These are phyloP conservation scores for Arizona elegans DNA, from an alignment of 2,113 vertebrate species.

Conservation along the genomic window DNA sequence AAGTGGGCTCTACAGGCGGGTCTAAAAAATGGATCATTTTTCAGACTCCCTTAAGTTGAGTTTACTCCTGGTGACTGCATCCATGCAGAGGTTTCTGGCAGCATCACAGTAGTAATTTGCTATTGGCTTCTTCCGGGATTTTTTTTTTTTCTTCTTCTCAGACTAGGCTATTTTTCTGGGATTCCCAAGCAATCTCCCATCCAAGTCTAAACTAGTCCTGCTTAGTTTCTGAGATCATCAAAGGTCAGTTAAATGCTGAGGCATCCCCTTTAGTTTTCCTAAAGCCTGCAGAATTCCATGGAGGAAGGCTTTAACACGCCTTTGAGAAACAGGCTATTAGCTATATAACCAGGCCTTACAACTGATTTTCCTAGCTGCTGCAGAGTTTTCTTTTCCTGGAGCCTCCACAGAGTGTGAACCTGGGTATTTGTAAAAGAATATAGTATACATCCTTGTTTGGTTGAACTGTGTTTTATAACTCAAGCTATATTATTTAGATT, in stretches of 20 bases:
- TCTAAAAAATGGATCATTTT: neutral
- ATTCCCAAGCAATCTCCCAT: neutral
- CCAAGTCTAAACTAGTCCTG: neutral
- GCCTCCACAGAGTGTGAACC: neutral
- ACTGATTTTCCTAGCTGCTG: neutral
- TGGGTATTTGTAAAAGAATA: neutral
- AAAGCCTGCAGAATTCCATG: neutral
- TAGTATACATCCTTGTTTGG: neutral
- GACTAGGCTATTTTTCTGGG: neutral
- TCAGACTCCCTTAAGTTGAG: neutral
- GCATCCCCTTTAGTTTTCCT: neutral
- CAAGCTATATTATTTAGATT: neutral
- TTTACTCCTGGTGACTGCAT: neutral
- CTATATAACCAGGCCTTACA: neutral
- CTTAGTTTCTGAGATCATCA: neutral
- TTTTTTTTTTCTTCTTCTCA: neutral
- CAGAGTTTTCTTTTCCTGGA: neutral
- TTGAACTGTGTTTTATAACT: neutral
- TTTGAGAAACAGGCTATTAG: neutral
- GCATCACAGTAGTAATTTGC: neutral
- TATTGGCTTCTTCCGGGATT: neutral
- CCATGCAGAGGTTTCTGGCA: neutral
- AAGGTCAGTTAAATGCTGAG: neutral
- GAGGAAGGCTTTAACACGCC: neutral
- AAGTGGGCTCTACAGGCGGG: neutral